Conservation (phyloP, 2,797 vertebrate genomes). For the Peromyscus nudipes region DNA sequence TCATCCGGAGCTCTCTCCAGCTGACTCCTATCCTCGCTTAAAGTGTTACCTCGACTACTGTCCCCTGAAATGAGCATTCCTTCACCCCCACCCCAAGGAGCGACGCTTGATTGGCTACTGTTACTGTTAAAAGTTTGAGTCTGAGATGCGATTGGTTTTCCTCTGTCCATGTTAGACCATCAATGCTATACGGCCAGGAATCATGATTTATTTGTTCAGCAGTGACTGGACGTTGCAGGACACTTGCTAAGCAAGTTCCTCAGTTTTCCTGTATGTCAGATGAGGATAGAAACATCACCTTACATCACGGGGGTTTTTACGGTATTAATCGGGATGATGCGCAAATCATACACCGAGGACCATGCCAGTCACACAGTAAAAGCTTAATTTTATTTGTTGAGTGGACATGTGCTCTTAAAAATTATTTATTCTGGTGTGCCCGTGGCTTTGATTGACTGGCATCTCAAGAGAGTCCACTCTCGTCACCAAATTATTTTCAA, state of each 20-base stretch:
- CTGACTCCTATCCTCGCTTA: neutral
- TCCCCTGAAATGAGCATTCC: neutral
- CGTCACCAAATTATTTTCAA: conserved; percentile 27
- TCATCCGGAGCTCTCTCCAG: neutral
- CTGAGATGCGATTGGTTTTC: neutral
- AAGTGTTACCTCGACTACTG: neutral
- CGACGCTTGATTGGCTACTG: neutral
- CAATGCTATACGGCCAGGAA: neutral
- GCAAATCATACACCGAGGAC: neutral
- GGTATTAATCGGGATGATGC: neutral
- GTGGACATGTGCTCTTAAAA: neutral
- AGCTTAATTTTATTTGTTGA: conserved; percentile 44
- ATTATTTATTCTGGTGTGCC: neutral
- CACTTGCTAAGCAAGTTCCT: neutral
- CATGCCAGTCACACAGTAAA: neutral
- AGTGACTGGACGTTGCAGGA: neutral
- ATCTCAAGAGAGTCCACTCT: neutral
- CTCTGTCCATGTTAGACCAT: neutral
- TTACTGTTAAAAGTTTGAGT: neutral
- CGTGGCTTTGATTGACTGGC: neutral
- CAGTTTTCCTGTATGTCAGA: neutral
- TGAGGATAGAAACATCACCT: neutral
- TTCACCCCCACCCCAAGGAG: neutral
- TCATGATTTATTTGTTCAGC: neutral
- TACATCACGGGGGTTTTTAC: neutral